These are phyloP conservation scores for Barbus barbus DNA, from an alignment of 2,113 vertebrate genomes.

Conservation along the genomic window DNA sequence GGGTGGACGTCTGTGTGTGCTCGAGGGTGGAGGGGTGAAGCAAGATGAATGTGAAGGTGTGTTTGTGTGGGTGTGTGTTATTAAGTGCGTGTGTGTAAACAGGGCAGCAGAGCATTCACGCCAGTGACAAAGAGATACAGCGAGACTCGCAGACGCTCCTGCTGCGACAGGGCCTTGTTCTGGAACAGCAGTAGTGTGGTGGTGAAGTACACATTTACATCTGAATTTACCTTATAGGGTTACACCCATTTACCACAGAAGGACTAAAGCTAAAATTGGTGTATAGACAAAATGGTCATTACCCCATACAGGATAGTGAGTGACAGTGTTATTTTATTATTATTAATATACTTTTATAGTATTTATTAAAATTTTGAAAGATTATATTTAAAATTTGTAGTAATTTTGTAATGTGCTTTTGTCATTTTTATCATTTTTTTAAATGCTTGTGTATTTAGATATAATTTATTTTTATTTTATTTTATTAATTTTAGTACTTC, in stretches of 20 bases:
- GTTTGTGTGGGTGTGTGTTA: slow-evolving; percentile 48
- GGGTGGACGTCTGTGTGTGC: slow-evolving; percentile 44
- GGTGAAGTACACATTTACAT: neutral
- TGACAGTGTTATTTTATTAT: no score
- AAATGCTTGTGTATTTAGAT: no score
- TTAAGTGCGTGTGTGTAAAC: slow-evolving; percentile 15
- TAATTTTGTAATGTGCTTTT: neutral
- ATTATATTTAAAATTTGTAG: neutral
- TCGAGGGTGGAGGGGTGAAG: neutral
- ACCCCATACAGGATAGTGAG: no score
- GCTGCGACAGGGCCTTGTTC: neutral
- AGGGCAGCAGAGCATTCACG: neutral
- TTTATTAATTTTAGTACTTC: no score
- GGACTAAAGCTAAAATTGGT: no score
- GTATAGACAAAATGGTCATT: no score
- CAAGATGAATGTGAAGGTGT: no score
- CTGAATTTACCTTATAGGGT: no score
- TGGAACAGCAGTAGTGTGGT: no score
- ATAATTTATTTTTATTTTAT: neutral
- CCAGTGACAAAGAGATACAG: neutral
- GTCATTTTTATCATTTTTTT: no score
- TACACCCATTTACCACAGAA: no score
- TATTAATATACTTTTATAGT: neutral
- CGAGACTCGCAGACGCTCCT: neutral
- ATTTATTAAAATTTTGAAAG: neutral